Percentiles rank a stretch among this genome's conserved stretches.
phyloP scores from a whole-genome alignment of 2,113 vertebrate genomes.

The Bucco capensis region DNA sequence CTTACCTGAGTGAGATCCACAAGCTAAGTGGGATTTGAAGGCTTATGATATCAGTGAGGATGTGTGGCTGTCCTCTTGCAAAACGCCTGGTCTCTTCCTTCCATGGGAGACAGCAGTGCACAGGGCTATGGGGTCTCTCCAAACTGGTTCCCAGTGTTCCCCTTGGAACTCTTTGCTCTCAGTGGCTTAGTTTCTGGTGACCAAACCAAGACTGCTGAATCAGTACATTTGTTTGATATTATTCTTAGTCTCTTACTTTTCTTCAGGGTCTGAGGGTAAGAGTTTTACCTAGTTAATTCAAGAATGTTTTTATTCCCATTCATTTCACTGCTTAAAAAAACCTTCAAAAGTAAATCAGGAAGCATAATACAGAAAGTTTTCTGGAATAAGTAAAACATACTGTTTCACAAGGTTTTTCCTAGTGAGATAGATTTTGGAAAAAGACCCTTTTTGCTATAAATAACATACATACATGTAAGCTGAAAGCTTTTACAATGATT shows the following conservation, averaged over 20 bases:
- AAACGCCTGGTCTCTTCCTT: not conserved
- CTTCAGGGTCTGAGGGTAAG: not conserved
- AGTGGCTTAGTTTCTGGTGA: not conserved
- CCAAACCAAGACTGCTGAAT: not conserved
- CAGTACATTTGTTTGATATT: not conserved
- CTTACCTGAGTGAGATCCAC: not conserved
- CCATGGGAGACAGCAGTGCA: fast-evolving
- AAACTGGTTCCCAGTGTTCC: fast-evolving
- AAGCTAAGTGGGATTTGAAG: not conserved
- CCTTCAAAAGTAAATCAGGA: not conserved
- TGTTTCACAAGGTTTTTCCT: not conserved
- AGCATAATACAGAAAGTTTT: not conserved
- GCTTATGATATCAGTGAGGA: not conserved
- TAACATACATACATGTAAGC: not conserved
- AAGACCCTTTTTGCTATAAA: not conserved
- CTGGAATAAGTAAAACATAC: not conserved
- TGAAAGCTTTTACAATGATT: not conserved
- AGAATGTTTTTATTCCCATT: not conserved
- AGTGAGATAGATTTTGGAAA: not conserved
- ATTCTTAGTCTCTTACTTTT: not conserved
- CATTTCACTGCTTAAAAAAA: not conserved
- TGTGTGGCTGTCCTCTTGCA: not conserved
- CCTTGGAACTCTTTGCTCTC: fast-evolving
- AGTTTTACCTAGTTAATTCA: not conserved
- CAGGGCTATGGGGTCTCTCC: fast-evolving